Conservation (phyloP, 2,888 invertebrate species). For the Octonoba sinensis region DNA sequence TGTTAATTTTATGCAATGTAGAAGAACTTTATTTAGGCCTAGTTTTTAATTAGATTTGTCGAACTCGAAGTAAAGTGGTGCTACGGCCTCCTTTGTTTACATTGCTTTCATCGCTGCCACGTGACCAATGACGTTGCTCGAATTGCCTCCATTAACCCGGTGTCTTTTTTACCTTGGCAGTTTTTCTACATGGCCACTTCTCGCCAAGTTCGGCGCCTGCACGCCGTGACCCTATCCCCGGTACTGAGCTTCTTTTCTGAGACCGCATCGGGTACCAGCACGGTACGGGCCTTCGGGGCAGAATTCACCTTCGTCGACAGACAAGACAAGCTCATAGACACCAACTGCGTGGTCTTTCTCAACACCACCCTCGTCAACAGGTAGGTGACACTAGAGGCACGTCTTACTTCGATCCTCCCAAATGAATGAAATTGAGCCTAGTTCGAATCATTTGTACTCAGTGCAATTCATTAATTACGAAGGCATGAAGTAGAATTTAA, state of each 20-base stretch:
- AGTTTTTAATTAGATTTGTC: too few species aligned
- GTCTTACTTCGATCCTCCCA: too few species aligned
- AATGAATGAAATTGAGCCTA: background rate
- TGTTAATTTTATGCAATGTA: too few species aligned
- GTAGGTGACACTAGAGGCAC: slow-evolving; percentile 1
- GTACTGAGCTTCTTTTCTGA: slow-evolving; percentile 97
- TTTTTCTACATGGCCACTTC: slow-evolving; percentile 95
- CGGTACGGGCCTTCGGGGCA: slow-evolving; percentile 88
- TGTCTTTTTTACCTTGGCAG: slow-evolving; percentile 72
- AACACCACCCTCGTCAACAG: slow-evolving; percentile 33
- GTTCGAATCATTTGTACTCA: too few species aligned
- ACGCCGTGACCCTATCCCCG: slow-evolving; percentile 93
- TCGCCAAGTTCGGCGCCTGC: slow-evolving; percentile 91
- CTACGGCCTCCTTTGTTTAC: too few species aligned
- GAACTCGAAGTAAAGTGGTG: too few species aligned
- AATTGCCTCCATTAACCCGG: too few species aligned
- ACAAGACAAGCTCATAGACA: slow-evolving; percentile 90
- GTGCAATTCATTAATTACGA: too few species aligned
- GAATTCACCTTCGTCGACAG: slow-evolving; percentile 86
- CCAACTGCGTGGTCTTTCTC: slow-evolving; percentile 68
- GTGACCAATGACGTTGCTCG: too few species aligned
- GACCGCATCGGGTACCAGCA: slow-evolving; percentile 85
- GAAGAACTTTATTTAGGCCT: too few species aligned
- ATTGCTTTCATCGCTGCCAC: too few species aligned
- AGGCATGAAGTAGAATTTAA: too few species aligned